phyloP scores from a whole-genome alignment of 2,888 invertebrate species.

The Lepetodrilus schrolli region DNA sequence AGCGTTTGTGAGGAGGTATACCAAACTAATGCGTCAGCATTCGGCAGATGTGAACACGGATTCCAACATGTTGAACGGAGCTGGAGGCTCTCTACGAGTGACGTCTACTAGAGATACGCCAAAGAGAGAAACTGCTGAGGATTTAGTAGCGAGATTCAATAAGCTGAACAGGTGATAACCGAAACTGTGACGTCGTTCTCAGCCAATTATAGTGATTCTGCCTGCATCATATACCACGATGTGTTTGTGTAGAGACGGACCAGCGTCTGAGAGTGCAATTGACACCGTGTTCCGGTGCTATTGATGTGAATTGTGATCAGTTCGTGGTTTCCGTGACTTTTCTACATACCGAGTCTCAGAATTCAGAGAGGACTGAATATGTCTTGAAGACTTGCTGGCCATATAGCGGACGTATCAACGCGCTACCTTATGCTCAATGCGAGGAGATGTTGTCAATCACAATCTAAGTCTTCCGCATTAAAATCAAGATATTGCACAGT shows the following conservation, averaged over 20 bases:
- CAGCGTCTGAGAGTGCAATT: neutral
- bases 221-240: constrained; percentile 21
- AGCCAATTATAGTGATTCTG: neutral
- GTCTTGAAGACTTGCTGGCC: no score
- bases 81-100: constrained; percentile 25
- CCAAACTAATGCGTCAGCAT: constrained; percentile 49
- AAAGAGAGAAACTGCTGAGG: constrained; percentile 43
- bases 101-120: constrained; percentile 33
- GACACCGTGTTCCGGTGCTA: no score
- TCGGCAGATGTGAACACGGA: constrained; percentile 44
- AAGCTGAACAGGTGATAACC: constrained; percentile 48
- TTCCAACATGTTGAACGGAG: constrained; percentile 32
- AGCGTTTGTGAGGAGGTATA: constrained; percentile 65
- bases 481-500: no score
- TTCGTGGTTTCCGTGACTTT: constrained; percentile 2
- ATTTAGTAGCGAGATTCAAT: constrained; percentile 49
- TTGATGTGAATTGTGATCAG: neutral
- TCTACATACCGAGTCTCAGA: neutral
- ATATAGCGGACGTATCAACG: no score
- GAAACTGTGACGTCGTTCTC: neutral
- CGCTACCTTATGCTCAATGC: no score
- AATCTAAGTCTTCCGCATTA: no score
- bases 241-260: neutral
- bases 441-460: no score
- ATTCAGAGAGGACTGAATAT: neutral